Conservation (phyloP, 2,888 invertebrate species). For the Ecliptopera silaceata region DNA sequence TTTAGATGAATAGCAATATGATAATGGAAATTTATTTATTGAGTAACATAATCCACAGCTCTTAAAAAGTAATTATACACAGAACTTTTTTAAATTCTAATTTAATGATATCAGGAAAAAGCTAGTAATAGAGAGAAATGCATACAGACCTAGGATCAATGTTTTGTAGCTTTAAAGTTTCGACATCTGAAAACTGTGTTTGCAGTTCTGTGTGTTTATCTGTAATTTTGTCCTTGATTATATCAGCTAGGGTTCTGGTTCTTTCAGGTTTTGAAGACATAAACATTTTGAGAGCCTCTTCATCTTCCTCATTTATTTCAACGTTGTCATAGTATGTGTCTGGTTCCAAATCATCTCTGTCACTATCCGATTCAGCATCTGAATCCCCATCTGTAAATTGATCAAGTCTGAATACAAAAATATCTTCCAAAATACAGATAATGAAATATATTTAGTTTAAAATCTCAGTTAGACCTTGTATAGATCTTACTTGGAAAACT, state of each 20-base stretch:
- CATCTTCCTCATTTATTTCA: conserved; percentile 94
- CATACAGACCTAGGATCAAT: conserved; percentile 90
- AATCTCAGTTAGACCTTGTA: too few species aligned
- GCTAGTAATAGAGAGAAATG: too few species aligned
- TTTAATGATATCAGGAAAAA: not conserved
- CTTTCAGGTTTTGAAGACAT: conserved; percentile 76
- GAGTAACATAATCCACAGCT: too few species aligned
- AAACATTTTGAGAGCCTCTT: conserved; percentile 92
- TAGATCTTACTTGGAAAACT: too few species aligned
- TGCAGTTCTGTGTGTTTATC: conserved; percentile 96
- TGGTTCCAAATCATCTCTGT: conserved; percentile 79
- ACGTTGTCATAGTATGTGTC: conserved; percentile 87
- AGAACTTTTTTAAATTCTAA: too few species aligned
- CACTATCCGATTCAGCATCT: conserved; percentile 76
- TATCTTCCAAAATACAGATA: too few species aligned
- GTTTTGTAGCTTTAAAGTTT: conserved; percentile 89
- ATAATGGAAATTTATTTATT: too few species aligned
- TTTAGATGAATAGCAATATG: too few species aligned
- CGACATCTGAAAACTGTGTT: conserved; percentile 91
- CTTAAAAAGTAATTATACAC: too few species aligned
- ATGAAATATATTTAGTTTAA: too few species aligned
- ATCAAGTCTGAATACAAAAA: not conserved
- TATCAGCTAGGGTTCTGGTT: conserved; percentile 91
- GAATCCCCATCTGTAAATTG: conserved; percentile 58
- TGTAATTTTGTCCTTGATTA: conserved; percentile 95